Evolutionary conservation across 2,113 vertebrate species (phyloP).

Genomic region (Meleagris gallopavo): DNA sequence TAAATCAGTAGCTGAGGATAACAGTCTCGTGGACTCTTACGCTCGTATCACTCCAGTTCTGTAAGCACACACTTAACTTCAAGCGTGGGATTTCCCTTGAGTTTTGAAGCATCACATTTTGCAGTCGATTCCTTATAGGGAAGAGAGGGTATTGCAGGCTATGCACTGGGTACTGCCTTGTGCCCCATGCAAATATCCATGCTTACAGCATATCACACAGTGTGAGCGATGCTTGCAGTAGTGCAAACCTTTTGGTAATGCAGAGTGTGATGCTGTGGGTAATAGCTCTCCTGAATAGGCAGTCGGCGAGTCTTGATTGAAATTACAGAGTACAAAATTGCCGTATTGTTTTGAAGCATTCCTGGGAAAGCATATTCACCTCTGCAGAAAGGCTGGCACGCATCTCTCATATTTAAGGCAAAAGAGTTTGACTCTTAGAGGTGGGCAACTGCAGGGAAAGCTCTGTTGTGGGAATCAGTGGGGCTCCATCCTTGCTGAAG

Average conservation of each 20-base stretch:
- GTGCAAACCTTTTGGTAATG: accelerated
- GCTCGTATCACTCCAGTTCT: neutral
- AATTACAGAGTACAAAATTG: neutral
- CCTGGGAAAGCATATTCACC: neutral
- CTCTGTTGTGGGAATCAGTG: neutral
- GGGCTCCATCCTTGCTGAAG: neutral
- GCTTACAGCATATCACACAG: neutral
- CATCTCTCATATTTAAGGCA: neutral
- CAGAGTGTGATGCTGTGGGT: neutral
- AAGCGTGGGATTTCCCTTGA: neutral
- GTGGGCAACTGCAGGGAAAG: neutral
- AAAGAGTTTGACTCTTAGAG: neutral
- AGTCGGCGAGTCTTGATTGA: neutral
- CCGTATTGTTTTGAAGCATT: neutral
- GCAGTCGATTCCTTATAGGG: neutral
- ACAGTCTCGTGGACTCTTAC: neutral
- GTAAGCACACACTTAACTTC: neutral
- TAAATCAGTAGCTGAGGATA: neutral
- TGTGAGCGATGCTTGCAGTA: neutral
- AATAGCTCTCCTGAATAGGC: neutral
- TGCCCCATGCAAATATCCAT: neutral
- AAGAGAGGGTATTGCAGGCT: neutral
- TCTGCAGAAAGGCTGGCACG: neutral
- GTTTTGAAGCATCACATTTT: neutral
- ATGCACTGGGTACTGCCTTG: accelerated